Base-by-base conservation (phyloP, 2,797 vertebrate genomes). In the Leptodactylus fallax region DNA sequence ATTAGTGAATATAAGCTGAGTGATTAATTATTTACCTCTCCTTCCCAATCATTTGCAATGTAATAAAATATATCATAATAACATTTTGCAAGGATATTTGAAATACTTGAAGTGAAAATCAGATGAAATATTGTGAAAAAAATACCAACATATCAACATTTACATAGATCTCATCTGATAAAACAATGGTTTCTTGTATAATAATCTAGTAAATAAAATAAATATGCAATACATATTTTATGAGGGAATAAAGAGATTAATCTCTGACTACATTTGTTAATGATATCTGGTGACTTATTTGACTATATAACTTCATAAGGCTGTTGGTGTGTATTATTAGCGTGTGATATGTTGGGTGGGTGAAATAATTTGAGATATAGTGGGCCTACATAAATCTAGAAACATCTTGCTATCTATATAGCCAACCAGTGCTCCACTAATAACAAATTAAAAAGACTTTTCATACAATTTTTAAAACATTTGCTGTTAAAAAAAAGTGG, bases 1-100 rank as follows among this genome's bases (percentile, higher is more conserved):
- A 88, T 88, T 88, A 88, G 87, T 81, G 83, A 85, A 85, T 88
- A 76, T 77, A 88, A 81, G 78, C 56, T 81, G 67, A 65, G 56
- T 88, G 58, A 85, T 88, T 81, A 88, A 88, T 88, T 85, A 88
- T 88, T 88, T 85, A 88, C 65, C 63, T 63, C 47, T 58, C 69
- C 80, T 36, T 67, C 25, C 53, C 17, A 85, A 67, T 76, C 77
- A 81, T 81, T 67, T 81, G 67, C 58, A 85, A 53, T 81, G 87
- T 85, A 85, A 85, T 65, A 85, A 81, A 85, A 19, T 81, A 76
- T 79, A 74, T 81, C 25, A 85, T 76, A 72, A 76, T 81, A 82
- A 67, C 85, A 47, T 69, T 69, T 10, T 83, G 81, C 49, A 55
- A 71, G 49, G n/a, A 17, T 82, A 79, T 65, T 51, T 69, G 17